These are phyloP conservation scores for Thinocorus orbignyianus DNA, from an alignment of 2,113 vertebrate genomes.

Conservation along the genomic window DNA sequence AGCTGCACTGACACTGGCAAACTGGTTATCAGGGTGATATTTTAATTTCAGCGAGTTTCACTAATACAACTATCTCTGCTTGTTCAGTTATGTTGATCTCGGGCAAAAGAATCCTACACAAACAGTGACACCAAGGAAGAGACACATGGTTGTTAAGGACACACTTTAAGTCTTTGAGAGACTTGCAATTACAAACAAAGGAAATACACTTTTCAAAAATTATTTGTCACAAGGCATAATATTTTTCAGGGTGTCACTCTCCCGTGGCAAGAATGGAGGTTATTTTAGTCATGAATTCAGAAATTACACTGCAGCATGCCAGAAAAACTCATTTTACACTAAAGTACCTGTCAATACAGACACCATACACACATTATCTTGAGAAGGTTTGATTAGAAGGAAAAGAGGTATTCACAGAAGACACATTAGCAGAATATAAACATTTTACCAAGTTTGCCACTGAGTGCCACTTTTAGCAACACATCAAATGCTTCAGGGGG, in stretches of 20 bases:
- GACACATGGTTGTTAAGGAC: neutral
- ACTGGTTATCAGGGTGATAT: neutral
- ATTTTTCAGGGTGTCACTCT: neutral
- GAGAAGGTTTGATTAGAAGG: neutral
- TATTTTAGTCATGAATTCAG: neutral
- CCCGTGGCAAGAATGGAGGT: neutral
- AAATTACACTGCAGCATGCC: neutral
- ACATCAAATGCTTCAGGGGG: constrained; percentile 79
- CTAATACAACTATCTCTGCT: neutral
- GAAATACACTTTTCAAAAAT: neutral
- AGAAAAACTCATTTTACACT: neutral
- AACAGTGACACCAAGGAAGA: neutral
- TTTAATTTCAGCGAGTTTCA: neutral
- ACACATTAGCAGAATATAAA: neutral
- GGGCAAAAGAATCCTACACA: neutral
- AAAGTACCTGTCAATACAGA: neutral
- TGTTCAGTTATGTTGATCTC: neutral
- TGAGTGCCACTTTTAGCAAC: constrained; percentile 85
- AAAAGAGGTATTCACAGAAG: neutral
- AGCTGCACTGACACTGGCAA: neutral
- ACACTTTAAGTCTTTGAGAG: neutral
- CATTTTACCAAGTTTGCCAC: constrained; percentile 85
- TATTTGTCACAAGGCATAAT: neutral
- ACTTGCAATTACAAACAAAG: neutral
- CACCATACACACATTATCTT: neutral